These are phyloP conservation scores for Plestiodon gilberti DNA, from an alignment of 2,113 vertebrate genomes.

Conservation along the genomic window DNA sequence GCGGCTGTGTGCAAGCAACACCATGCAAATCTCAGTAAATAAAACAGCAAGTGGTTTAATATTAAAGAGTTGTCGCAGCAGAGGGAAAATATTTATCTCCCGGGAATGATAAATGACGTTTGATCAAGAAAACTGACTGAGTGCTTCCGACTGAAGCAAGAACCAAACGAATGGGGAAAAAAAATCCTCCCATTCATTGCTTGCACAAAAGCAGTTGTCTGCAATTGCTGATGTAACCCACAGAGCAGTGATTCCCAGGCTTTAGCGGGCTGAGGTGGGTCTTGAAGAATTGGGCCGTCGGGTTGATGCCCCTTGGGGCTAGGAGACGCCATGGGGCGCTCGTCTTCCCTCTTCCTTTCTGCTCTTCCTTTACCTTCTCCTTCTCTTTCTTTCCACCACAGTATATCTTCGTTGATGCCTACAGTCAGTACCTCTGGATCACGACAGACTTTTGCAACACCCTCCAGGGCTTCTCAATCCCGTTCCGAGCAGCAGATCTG, in stretches of 20 bases:
- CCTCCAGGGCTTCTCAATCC: conserved; percentile 86
- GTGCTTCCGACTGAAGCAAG: background rate
- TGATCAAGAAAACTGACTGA: background rate
- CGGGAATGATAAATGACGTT: background rate
- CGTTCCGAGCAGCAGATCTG: conserved; percentile 92
- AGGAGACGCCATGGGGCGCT: background rate
- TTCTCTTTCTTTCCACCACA: conserved; percentile 53
- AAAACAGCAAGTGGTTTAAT: background rate
- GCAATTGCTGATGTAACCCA: background rate
- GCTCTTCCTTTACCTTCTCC: background rate
- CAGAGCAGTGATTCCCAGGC: background rate
- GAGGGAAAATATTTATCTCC: background rate
- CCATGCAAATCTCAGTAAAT: background rate
- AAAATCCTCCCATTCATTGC: too few relatives aligned
- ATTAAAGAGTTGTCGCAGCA: background rate
- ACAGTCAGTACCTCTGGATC: conserved; percentile 91
- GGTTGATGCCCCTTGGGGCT: background rate
- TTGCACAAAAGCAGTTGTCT: background rate
- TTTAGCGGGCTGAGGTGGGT: background rate
- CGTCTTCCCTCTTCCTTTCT: too few relatives aligned
- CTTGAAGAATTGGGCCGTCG: background rate
- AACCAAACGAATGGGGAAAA: background rate
- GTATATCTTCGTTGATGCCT: conserved; percentile 94
- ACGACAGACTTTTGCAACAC: conserved; percentile 91
- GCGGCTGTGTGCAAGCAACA: background rate